These are phyloP conservation scores for Argopecten irradians DNA, from an alignment of 1,140 invertebrate genomes.

Conservation along the genomic window DNA sequence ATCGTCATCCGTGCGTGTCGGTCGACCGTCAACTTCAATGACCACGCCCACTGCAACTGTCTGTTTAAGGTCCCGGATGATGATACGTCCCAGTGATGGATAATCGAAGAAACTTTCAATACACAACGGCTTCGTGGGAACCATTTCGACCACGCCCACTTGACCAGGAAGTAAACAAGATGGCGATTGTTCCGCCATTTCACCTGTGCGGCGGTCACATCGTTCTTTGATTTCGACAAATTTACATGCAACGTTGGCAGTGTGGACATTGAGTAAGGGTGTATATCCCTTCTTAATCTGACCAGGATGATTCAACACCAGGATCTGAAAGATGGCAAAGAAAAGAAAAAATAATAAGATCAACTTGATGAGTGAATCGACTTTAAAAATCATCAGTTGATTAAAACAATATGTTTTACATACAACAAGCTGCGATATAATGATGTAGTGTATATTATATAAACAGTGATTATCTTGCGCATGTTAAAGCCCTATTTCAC, in stretches of 20 bases:
- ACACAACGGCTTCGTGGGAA: conserved; percentile 96
- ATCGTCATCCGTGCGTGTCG: conserved; percentile 45
- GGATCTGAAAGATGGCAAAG: conserved; percentile 82
- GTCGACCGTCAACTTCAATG: conserved; percentile 49
- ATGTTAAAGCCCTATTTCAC: no score
- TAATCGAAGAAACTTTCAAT: conserved; percentile 99
- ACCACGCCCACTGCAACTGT: conserved; percentile 98
- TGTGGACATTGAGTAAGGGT: conserved; percentile 98
- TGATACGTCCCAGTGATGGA: conserved; percentile 97
- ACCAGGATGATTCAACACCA: conserved; percentile 97
- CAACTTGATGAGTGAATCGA: neutral
- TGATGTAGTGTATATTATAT: no score
- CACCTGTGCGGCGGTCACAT: conserved; percentile 95
- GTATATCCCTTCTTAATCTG: conserved; percentile 97
- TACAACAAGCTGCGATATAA: no score
- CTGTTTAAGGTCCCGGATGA: conserved; percentile 98
- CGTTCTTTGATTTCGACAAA: conserved; percentile 98
- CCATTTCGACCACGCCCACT: conserved; percentile 90
- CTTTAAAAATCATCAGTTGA: neutral
- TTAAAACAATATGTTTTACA: no score
- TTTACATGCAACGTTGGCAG: conserved; percentile 98
- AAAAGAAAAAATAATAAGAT: neutral
- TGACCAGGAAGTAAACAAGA: conserved; percentile 94
- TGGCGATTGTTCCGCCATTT: conserved; percentile 78
- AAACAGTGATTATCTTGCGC: no score